Percentiles rank a stretch among this genome's conserved stretches.
Conservation (phyloP, 2,888 invertebrate species). For the Labia minor region DNA sequence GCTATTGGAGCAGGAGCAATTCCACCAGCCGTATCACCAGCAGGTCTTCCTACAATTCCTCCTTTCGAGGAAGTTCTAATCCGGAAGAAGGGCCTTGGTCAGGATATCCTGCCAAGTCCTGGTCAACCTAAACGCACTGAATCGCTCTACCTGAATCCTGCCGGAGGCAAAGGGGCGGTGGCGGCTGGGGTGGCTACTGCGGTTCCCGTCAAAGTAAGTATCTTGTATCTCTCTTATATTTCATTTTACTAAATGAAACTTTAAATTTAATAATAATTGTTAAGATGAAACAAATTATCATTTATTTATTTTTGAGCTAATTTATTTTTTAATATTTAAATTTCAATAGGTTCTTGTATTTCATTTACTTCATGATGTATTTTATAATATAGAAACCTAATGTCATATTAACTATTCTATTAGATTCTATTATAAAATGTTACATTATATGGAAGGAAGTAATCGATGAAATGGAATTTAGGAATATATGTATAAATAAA, state of each 20-base stretch:
- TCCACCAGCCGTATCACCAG: constrained; percentile 27
- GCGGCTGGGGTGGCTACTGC: constrained; percentile 30
- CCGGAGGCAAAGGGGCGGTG: constrained; percentile 30
- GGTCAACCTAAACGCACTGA: constrained; percentile 85
- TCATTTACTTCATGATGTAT: too few relatives aligned
- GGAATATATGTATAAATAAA: too few relatives aligned
- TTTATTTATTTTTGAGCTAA: too few relatives aligned
- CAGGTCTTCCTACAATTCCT: constrained; percentile 39
- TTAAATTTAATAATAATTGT: background rate
- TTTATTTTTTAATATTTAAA: background rate
- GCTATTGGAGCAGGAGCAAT: constrained; percentile 46
- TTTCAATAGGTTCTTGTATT: too few relatives aligned
- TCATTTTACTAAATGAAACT: background rate
- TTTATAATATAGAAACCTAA: too few relatives aligned
- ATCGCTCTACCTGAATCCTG: constrained; percentile 65
- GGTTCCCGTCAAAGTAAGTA: constrained; percentile 36
- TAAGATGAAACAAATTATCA: too few relatives aligned
- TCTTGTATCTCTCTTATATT: constrained; percentile 15
- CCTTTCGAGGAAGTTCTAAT: constrained; percentile 76
- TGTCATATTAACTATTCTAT: too few relatives aligned
- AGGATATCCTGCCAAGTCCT: constrained; percentile 79
- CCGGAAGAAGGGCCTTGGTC: constrained; percentile 68
- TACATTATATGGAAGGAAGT: too few relatives aligned
- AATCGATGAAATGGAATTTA: too few relatives aligned
- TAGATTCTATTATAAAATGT: too few relatives aligned